These are phyloP conservation scores for Deroplatys truncata DNA, from an alignment of 2,888 invertebrate genomes.

Conservation along the genomic window DNA sequence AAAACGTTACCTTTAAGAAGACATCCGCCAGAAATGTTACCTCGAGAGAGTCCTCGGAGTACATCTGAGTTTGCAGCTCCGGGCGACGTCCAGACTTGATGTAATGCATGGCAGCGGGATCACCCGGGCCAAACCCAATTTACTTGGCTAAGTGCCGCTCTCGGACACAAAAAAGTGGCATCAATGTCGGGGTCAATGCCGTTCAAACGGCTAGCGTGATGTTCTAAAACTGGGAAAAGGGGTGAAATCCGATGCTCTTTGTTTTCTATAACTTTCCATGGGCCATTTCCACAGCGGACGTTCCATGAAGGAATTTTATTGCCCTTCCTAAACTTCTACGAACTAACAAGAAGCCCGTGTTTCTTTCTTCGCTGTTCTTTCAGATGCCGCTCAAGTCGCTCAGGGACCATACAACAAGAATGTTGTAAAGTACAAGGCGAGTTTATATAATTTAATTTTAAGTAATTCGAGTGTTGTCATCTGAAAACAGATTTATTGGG, in stretches of 20 bases:
- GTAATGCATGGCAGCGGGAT: not conserved
- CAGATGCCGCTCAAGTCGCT: not conserved
- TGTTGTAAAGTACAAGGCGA: no score
- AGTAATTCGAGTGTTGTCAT: no score
- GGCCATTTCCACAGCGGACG: not conserved
- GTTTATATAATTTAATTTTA: no score
- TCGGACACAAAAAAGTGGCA: not conserved
- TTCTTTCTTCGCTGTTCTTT: not conserved
- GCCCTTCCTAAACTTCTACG: not conserved
- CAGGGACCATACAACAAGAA: not conserved
- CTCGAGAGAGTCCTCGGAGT: not conserved
- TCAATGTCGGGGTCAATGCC: not conserved
- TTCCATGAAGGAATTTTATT: not conserved
- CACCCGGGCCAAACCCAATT: not conserved
- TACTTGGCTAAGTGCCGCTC: not conserved
- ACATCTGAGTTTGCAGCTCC: not conserved
- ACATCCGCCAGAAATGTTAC: not conserved
- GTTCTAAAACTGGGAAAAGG: not conserved
- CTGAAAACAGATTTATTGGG: no score
- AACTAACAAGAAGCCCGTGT: not conserved
- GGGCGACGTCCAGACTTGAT: not conserved
- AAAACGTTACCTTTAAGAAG: not conserved
- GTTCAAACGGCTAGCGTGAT: not conserved
- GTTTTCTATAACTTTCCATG: not conserved
- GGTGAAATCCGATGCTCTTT: not conserved